Evolutionary conservation across 2,113 vertebrate species (phyloP), one percentile per base, ranked within the genome.

Genomic region (Alouatta palliata): DNA sequence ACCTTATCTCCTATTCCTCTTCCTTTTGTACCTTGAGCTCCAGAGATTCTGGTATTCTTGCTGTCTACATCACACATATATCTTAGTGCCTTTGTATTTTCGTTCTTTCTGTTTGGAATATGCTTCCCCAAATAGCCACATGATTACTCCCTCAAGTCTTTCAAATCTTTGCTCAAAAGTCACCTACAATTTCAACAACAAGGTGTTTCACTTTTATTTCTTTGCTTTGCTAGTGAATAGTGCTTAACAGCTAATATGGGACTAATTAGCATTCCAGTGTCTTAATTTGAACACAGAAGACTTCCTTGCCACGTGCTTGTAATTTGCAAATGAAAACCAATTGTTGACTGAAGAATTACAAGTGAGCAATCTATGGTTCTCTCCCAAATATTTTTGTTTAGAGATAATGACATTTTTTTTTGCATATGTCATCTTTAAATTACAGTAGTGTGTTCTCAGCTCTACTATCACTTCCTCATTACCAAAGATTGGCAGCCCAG

Each of bases 351-450:
- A 95, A 91, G 93, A 95, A 91, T 91, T 96, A 61, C 6, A 68
- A 68, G 49, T 68, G 25, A 66, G 54, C 30, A 76, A 76, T 4
- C 32, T 85, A 68, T 88, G 45, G 84, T 23, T 13, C 1, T 7
- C 19, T 91, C 43, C 25, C 23, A 96, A 81, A 91, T 93, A 84
- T 85, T 97, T 96, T 73, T 97, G 25, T 93, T 93, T 96, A 58
- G 6, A 93, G 56, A 25, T 73, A 83, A 61, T 66, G 43, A 89
- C 10, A 84, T 61, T 80, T 89, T 64, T 30, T 64, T 89, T 90
- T 73, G 20, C 20, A 35, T 25, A 79, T 83, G 40, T 13, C 54
- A 95, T 87, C 40, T 94, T 94, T 45, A 94, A 87, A 96, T 84
- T 90, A 84, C 7, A 82, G 6, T 43, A 66, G 23, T 35, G 7